Conservation (phyloP, 2,888 invertebrate genomes). For the Drosophila maculinotata region DNA sequence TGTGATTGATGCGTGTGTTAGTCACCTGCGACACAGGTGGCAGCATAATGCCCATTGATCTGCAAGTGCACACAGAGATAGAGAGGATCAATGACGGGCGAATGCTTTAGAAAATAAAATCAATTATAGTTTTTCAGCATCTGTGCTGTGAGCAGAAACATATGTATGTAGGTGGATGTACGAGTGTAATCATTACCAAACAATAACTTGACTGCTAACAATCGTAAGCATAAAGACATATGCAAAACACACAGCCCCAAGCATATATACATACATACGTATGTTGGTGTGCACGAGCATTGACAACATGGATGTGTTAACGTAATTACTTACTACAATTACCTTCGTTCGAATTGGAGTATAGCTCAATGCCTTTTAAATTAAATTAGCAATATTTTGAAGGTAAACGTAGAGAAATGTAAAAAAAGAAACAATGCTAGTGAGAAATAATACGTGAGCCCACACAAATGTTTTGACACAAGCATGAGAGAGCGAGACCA, state of each 20-base stretch:
- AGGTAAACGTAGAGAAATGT: constrained; percentile 33
- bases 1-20: constrained; percentile 85
- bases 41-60: constrained; percentile 85
- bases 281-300: too few relatives aligned
- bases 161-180: too few relatives aligned
- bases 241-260: too few relatives aligned
- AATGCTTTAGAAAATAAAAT: constrained; percentile 40
- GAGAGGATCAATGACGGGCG: constrained; percentile 11
- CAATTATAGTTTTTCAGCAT: constrained; percentile 49
- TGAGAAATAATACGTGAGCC: constrained; percentile 35
- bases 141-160: constrained; percentile 12
- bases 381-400: constrained; percentile 52
- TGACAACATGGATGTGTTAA: constrained; percentile 27
- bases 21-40: constrained; percentile 85
- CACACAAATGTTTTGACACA: constrained; percentile 14
- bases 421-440: constrained; percentile 39
- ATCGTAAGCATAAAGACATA: constrained; percentile 5
- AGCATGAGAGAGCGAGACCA: constrained; percentile 24
- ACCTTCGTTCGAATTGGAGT: constrained; percentile 4
- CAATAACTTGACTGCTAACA: constrained; percentile 11
- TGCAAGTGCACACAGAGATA: constrained; percentile 54
- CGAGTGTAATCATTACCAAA: constrained; percentile 14
- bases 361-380: constrained; percentile 38
- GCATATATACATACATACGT: too few relatives aligned
- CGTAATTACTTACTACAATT: constrained; percentile 32